Evolutionary conservation across 2,113 vertebrate species (phyloP).

Genomic region (Pterocles burchelli): DNA sequence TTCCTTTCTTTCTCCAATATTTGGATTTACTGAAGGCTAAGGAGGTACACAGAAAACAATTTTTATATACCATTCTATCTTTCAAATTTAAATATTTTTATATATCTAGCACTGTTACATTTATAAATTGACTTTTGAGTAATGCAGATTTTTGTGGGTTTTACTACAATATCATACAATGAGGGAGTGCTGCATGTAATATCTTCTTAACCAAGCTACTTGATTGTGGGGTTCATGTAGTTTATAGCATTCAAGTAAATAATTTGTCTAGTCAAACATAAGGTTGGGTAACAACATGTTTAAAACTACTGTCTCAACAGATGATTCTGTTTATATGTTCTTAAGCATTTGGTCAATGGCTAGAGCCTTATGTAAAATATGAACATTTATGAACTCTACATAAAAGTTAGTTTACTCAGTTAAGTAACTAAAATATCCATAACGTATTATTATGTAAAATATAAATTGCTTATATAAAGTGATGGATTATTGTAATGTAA

Average conservation of each 20-base stretch:
- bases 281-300: background rate
- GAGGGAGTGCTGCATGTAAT: background rate
- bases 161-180: background rate
- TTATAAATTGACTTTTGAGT: background rate
- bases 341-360: background rate
- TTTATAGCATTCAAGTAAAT: background rate
- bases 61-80: background rate
- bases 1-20: background rate
- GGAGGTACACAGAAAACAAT: background rate
- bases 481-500: background rate
- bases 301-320: background rate
- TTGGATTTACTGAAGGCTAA: background rate
- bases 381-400: background rate
- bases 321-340: background rate
- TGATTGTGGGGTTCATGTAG: background rate
- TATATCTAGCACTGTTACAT: background rate
- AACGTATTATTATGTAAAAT: background rate
- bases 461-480: background rate
- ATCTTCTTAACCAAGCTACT: background rate
- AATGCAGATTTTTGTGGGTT: background rate
- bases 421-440: background rate
- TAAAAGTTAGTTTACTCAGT: background rate
- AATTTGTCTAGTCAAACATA: background rate
- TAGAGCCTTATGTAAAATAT: background rate
- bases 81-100: background rate